phyloP scores from a whole-genome alignment of 2,888 invertebrate species.

The Herminia tarsipennalis region DNA sequence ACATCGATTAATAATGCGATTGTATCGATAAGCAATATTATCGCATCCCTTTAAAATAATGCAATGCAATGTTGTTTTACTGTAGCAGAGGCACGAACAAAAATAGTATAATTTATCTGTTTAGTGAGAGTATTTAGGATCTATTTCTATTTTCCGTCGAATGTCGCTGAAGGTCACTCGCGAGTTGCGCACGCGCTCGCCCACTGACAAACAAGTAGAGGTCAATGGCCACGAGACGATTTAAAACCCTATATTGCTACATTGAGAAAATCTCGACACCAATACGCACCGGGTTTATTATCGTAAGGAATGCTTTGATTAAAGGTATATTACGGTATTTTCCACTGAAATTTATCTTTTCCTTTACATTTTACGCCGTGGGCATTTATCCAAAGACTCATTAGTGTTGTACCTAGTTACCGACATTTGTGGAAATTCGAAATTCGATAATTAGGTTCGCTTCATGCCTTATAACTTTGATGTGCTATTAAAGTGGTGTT shows the following conservation, averaged over 20 bases:
- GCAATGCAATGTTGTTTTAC: background rate
- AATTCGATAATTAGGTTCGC: background rate
- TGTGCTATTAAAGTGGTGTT: constrained; percentile 1
- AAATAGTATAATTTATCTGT: constrained; percentile 23
- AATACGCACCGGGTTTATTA: constrained; percentile 17
- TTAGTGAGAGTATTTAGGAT: constrained; percentile 17
- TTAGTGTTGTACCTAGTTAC: background rate
- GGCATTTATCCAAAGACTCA: background rate
- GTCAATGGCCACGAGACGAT: constrained; percentile 55
- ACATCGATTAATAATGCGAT: too few species aligned
- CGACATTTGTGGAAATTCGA: background rate
- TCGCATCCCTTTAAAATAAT: too few species aligned
- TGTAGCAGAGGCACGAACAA: background rate
- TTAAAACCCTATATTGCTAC: constrained; percentile 31
- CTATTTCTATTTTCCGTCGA: constrained; percentile 57
- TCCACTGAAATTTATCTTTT: background rate
- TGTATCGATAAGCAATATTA: too few species aligned
- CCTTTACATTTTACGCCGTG: background rate
- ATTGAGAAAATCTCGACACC: constrained; percentile 23
- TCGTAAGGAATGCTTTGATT: background rate
- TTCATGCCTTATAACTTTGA: background rate
- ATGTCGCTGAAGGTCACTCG: constrained; percentile 70
- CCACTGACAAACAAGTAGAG: constrained; percentile 67
- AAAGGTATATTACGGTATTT: background rate
- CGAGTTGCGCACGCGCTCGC: constrained; percentile 63